A percentile compares a stretch with the other conserved stretches of the same genome.
Conservation (phyloP, 2,888 invertebrate genomes). For the Ornithoptera priamus region DNA sequence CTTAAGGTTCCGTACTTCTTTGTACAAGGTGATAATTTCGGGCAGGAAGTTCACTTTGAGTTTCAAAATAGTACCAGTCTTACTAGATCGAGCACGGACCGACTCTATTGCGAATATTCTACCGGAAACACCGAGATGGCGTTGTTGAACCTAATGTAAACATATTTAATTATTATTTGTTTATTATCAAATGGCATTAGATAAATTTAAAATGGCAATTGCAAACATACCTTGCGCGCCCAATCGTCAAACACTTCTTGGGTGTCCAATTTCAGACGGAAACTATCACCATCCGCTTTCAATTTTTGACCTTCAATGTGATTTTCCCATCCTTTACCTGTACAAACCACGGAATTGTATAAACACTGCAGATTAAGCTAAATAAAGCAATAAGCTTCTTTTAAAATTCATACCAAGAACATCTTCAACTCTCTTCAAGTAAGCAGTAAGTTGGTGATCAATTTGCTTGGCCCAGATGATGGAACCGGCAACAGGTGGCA, state of each 20-base stretch:
- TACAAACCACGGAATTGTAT: neutral
- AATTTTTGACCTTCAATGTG: slow-evolving; percentile 99
- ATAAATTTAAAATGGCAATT: neutral
- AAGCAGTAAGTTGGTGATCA: slow-evolving; percentile 97
- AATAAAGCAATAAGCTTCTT: neutral
- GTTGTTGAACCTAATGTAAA: slow-evolving; percentile 86
- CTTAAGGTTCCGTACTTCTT: slow-evolving; percentile 98
- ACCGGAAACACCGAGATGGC: slow-evolving; percentile 95
- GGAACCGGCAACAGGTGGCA: slow-evolving; percentile 98
- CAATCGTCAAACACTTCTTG: slow-evolving; percentile 99
- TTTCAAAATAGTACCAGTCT: slow-evolving; percentile 91
- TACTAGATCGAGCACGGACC: slow-evolving; percentile 86
- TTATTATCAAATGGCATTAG: neutral
- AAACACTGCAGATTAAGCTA: neutral
- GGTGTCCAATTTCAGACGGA: slow-evolving; percentile 96
- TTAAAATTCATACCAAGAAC: slow-evolving; percentile 86
- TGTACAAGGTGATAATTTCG: slow-evolving; percentile 98
- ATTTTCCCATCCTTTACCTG: slow-evolving; percentile 98
- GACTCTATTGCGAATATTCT: slow-evolving; percentile 96
- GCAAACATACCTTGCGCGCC: slow-evolving; percentile 86
- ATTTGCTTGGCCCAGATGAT: slow-evolving; percentile 99
- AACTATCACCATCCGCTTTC: slow-evolving; percentile 98
- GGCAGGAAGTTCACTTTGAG: slow-evolving; percentile 97
- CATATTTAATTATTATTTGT: neutral
- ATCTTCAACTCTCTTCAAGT: slow-evolving; percentile 97